Percentiles rank a stretch among this genome's conserved stretches.
Evolutionary conservation across 2,888 invertebrate genomes (phyloP).

Genomic region (Lapara coniferarum): DNA sequence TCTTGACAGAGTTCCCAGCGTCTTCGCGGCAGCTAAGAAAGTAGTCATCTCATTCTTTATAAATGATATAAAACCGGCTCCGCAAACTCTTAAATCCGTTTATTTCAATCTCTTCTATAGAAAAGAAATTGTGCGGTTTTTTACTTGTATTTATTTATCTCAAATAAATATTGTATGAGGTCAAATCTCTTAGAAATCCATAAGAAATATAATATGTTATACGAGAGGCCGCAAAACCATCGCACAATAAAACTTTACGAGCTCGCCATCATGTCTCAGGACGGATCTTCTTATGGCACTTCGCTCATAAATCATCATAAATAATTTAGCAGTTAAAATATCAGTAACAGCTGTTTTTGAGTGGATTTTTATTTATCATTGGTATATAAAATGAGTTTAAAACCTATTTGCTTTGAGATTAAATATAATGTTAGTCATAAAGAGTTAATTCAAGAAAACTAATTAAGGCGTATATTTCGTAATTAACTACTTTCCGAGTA

Average conservation of each 20-base stretch:
- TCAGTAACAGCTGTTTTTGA: constrained; percentile 31
- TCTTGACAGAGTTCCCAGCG: background rate
- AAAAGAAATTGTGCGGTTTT: background rate
- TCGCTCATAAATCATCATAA: constrained; percentile 41
- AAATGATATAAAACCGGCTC: too few species aligned
- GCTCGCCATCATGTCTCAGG: constrained; percentile 55
- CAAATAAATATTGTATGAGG: constrained; percentile 14
- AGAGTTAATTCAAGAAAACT: too few species aligned
- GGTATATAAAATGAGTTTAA: too few species aligned
- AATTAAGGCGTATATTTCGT: too few species aligned
- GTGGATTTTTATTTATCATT: background rate
- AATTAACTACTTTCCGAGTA: too few species aligned
- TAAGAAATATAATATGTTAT: constrained; percentile 45
- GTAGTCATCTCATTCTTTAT: too few species aligned
- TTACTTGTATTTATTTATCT: background rate
- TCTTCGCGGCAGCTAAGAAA: background rate
- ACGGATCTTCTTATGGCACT: constrained; percentile 49
- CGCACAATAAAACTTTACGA: constrained; percentile 62
- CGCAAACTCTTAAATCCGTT: background rate
- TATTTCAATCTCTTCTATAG: background rate
- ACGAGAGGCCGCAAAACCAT: constrained; percentile 46
- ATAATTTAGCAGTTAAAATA: constrained; percentile 41
- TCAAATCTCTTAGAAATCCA: constrained; percentile 39
- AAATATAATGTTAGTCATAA: too few species aligned
- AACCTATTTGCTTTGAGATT: too few species aligned